Conservation (phyloP, 2,113 vertebrate species). For the Tragelaphus imberbis region DNA sequence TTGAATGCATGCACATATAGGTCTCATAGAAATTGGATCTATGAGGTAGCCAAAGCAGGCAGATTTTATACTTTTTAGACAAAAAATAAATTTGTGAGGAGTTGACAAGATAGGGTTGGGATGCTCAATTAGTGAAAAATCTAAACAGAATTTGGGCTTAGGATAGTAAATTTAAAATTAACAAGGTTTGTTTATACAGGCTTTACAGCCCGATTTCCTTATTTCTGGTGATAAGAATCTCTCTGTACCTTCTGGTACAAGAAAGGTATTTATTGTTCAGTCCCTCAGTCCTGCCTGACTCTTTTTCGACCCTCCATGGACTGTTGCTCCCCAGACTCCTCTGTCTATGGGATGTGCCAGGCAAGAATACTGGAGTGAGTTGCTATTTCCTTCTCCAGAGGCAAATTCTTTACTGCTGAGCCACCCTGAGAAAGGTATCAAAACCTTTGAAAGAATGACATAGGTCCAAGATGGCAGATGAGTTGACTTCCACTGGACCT, state of each 20-base stretch:
- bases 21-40: neutral
- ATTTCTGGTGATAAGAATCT: neutral
- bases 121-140: neutral
- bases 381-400: neutral
- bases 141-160: neutral
- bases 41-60: neutral
- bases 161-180: neutral
- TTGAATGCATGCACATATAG: neutral
- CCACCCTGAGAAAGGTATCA: neutral
- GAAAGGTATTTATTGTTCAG: neutral
- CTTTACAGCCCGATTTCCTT: neutral
- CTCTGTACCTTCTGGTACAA: neutral
- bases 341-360: neutral
- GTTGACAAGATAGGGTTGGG: neutral
- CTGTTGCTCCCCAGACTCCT: neutral
- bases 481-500: neutral
- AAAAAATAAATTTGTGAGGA: neutral
- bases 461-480: neutral
- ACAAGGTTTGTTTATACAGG: neutral
- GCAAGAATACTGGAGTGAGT: neutral
- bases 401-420: neutral
- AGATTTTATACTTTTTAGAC: neutral
- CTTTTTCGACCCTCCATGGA: neutral
- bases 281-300: neutral
- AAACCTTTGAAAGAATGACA: neutral